These are phyloP conservation scores for Heteromurus nitidus DNA, from an alignment of 2,888 invertebrate genomes.

Conservation along the genomic window DNA sequence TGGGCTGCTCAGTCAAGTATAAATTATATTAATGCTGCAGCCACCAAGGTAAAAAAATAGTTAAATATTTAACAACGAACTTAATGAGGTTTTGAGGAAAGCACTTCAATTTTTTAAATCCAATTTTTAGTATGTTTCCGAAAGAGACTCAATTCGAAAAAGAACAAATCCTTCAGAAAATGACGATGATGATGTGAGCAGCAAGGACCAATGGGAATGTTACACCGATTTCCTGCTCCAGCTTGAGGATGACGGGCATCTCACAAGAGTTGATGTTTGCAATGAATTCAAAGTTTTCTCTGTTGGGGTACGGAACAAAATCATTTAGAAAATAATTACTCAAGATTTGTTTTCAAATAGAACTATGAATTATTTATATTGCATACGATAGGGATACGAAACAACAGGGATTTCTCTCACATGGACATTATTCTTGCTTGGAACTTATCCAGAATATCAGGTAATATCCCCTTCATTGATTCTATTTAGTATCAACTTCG, in stretches of 20 bases:
- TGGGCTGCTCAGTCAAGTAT: not conserved
- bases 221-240: not conserved
- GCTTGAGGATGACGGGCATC: not conserved
- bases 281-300: not conserved
- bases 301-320: not conserved
- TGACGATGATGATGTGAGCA: not conserved
- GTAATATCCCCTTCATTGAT: not conserved
- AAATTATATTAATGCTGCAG: not conserved
- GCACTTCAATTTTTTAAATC: too few species aligned
- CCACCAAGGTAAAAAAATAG: not conserved
- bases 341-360: not conserved
- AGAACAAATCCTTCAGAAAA: not conserved
- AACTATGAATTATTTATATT: not conserved
- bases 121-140: not conserved
- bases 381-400: conserved; percentile 5
- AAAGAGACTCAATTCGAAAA: not conserved
- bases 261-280: not conserved
- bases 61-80: not conserved
- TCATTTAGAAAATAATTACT: not conserved
- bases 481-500: not conserved
- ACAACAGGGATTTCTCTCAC: not conserved
- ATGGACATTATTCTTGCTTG: not conserved
- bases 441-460: not conserved
- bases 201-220: not conserved
- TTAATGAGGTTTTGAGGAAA: too few species aligned